These are phyloP conservation scores for Drosophila birchii DNA, from an alignment of 2,888 invertebrate genomes.

Conservation along the genomic window DNA sequence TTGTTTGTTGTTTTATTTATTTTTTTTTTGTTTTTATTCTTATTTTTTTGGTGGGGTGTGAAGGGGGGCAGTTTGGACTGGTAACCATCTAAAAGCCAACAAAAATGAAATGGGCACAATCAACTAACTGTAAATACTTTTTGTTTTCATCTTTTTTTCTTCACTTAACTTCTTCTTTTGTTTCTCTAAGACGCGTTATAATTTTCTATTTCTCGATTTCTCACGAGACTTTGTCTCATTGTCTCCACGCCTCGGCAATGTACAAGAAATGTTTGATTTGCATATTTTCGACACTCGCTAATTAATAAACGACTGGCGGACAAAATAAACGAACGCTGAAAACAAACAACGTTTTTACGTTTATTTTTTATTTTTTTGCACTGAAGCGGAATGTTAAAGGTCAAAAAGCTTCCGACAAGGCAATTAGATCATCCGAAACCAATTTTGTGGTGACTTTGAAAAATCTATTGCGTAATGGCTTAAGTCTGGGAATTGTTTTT, in stretches of 20 bases:
- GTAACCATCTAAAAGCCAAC: slow-evolving; percentile 76
- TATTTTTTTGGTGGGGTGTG: slow-evolving; percentile 21
- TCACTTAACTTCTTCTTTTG: slow-evolving; percentile 36
- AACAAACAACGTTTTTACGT: slow-evolving; percentile 14
- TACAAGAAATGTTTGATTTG: slow-evolving; percentile 69
- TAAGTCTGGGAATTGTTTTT: background rate
- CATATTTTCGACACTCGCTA: slow-evolving; percentile 82
- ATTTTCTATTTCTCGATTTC: slow-evolving; percentile 74
- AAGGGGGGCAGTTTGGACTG: slow-evolving; percentile 23
- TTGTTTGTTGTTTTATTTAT: slow-evolving; percentile 57
- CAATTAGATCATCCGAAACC: slow-evolving; percentile 46
- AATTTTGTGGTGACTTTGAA: slow-evolving; percentile 21
- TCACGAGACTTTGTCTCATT: slow-evolving; percentile 47
- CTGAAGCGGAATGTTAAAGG: slow-evolving; percentile 40
- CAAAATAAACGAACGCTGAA: slow-evolving; percentile 26
- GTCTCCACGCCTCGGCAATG: slow-evolving; percentile 23
- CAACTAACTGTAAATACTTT: slow-evolving; percentile 77
- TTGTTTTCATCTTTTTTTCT: slow-evolving; percentile 42
- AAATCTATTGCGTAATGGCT: slow-evolving; percentile 33
- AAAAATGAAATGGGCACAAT: slow-evolving; percentile 79
- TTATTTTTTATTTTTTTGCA: slow-evolving; percentile 33
- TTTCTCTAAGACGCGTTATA: slow-evolving; percentile 60
- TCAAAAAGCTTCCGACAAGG: slow-evolving; percentile 42
- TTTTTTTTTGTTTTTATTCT: slow-evolving; percentile 28
- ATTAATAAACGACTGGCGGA: slow-evolving; percentile 71